These are phyloP conservation scores for Centropus unirufus DNA, from an alignment of 2,113 vertebrate genomes.

Conservation along the genomic window DNA sequence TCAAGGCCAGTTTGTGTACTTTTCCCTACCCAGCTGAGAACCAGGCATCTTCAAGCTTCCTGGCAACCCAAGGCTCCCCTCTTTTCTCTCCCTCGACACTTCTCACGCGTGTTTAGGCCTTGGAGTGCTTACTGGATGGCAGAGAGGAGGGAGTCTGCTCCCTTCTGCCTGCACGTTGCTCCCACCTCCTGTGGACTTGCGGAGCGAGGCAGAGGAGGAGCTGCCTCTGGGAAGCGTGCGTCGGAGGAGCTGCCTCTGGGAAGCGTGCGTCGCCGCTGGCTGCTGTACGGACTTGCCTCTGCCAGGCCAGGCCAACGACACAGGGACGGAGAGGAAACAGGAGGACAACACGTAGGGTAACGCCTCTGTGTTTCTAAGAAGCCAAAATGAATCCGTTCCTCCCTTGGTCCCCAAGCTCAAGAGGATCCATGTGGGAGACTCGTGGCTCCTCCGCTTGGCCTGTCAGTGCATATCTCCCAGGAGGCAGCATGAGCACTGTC, in stretches of 20 bases:
- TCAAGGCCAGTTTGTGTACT: constrained; percentile 41
- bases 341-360: not conserved
- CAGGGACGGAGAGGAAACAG: not conserved
- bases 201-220: not conserved
- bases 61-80: not conserved
- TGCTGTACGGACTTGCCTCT: not conserved
- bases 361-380: not conserved
- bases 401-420: not conserved
- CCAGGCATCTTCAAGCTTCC: constrained; percentile 15
- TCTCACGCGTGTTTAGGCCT: not conserved
- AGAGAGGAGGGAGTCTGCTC: not conserved
- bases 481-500: not conserved
- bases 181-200: not conserved
- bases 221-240: not conserved
- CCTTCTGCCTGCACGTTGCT: not conserved
- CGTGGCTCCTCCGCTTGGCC: not conserved
- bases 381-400: constrained; percentile 22
- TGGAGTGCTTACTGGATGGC: not conserved
- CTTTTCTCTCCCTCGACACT: not conserved
- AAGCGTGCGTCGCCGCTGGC: not conserved
- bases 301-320: not conserved
- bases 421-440: not conserved
- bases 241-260: not conserved
- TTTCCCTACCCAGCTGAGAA: constrained; percentile 2
- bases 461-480: not conserved